Evolutionary conservation across 2,797 vertebrate genomes (phyloP).

Genomic region (Pseudomugil gertrudae): DNA sequence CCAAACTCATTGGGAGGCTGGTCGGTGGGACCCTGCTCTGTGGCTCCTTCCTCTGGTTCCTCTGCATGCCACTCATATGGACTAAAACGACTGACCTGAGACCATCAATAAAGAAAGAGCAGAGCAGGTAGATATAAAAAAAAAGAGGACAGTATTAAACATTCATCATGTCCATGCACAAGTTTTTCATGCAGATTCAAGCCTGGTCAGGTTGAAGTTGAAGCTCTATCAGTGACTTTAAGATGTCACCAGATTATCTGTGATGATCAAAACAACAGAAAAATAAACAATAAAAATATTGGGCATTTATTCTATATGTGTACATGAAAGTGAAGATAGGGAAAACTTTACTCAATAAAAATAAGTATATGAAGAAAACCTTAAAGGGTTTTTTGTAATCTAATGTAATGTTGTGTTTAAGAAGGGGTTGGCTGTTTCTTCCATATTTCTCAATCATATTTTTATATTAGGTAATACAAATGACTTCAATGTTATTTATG

Average conservation of each 20-base stretch:
- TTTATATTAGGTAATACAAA: not conserved
- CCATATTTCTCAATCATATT: slow-evolving; percentile 11
- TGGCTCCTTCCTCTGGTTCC: slow-evolving; percentile 93
- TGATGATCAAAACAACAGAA: not conserved
- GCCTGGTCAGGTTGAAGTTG: not conserved
- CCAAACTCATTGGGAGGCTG: slow-evolving; percentile 99
- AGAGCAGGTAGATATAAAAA: not conserved
- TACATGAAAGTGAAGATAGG: too few relatives aligned
- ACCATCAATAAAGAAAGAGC: not conserved
- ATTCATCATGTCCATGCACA: not conserved
- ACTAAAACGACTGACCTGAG: slow-evolving; percentile 92
- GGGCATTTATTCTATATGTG: not conserved
- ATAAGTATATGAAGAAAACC: not conserved
- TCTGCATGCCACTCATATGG: slow-evolving; percentile 98
- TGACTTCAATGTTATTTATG: slow-evolving; percentile 7
- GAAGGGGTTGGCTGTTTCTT: slow-evolving; percentile 2
- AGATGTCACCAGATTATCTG: not conserved
- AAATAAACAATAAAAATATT: not conserved
- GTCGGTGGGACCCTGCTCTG: slow-evolving; percentile 91
- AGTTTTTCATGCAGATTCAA: not conserved
- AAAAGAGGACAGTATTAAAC: not conserved
- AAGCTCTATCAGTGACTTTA: not conserved
- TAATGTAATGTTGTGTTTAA: not conserved
- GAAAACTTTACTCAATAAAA: not conserved
- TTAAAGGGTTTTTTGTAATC: not conserved